These are phyloP conservation scores for Darevskia nairensis DNA, from an alignment of 2,797 vertebrate species.

Conservation along the genomic window DNA sequence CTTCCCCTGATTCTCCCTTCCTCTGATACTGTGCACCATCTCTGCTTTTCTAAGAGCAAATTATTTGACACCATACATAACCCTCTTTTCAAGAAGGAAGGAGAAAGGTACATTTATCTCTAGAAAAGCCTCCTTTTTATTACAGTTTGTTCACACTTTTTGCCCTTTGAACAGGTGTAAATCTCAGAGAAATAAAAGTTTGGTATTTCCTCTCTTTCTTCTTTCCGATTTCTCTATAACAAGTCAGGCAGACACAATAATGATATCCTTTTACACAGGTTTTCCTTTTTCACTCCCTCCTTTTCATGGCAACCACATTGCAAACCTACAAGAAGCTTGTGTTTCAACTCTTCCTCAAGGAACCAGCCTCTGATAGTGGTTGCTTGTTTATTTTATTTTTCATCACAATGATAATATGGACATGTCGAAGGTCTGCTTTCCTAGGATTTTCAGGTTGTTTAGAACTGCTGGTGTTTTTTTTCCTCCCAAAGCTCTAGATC, in stretches of 20 bases:
- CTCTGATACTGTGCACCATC: not conserved
- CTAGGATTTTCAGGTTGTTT: not conserved
- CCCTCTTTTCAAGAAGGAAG: not conserved
- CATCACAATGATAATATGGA: not conserved
- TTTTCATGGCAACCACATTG: not conserved
- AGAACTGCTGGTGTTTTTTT: not conserved
- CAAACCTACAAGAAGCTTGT: not conserved
- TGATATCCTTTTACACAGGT: not conserved
- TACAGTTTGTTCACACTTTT: conserved; percentile 11
- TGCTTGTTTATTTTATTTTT: not conserved
- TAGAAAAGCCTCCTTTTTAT: conserved; percentile 28
- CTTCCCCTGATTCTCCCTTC: too few species aligned
- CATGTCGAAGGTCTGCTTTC: not conserved
- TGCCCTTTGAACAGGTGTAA: conserved; percentile 32
- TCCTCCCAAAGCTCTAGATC: not conserved
- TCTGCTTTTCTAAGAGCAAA: not conserved
- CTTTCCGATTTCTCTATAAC: conserved; percentile 17
- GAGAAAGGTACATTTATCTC: conserved; percentile 7
- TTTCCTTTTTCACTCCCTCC: not conserved
- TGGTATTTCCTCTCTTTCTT: not conserved
- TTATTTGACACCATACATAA: conserved; percentile 23
- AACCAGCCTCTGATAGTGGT: not conserved
- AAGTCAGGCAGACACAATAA: not conserved
- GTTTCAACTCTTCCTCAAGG: not conserved
- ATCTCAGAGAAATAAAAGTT: conserved; percentile 13